A percentile compares a stretch with the other conserved stretches of the same genome.
These are phyloP conservation scores for Trissolcus brochymenae DNA, from an alignment of 2,888 invertebrate species.

Conservation along the genomic window DNA sequence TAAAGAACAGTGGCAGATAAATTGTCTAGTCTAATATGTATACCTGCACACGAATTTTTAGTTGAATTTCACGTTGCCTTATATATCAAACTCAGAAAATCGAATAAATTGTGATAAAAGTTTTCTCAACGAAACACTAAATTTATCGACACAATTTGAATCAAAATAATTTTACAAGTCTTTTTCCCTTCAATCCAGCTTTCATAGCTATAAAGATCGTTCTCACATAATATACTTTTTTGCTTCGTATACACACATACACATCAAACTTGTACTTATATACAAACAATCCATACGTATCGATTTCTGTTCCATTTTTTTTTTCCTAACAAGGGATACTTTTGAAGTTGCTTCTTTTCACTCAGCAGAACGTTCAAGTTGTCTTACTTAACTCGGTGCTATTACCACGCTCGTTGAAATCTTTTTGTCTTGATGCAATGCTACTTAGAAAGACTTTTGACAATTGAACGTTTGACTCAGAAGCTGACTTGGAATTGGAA, in stretches of 20 bases:
- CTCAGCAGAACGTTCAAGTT: slow-evolving; percentile 48
- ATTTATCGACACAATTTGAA: slow-evolving; percentile 30
- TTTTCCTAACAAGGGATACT: slow-evolving; percentile 38
- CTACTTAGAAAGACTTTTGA: slow-evolving; percentile 50
- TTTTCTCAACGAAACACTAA: slow-evolving; percentile 25
- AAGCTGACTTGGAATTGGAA: slow-evolving; percentile 5
- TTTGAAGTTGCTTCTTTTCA: slow-evolving; percentile 46
- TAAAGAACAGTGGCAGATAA: too few species aligned
- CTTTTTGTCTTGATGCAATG: slow-evolving; percentile 41
- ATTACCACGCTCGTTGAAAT: slow-evolving; percentile 39
- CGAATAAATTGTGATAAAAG: slow-evolving; percentile 32
- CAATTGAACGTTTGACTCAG: slow-evolving; percentile 36
- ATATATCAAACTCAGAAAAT: slow-evolving; percentile 22
- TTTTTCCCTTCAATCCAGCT: slow-evolving; percentile 21
- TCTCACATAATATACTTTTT: slow-evolving; percentile 21
- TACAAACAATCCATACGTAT: slow-evolving; percentile 39
- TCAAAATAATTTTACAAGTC: slow-evolving; percentile 33
- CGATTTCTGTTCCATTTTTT: slow-evolving; percentile 45
- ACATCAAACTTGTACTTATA: slow-evolving; percentile 21
- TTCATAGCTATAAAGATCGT: background rate
- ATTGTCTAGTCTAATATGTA: too few species aligned
- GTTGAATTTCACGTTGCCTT: background rate
- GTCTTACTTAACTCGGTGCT: slow-evolving; percentile 52
- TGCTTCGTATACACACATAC: slow-evolving; percentile 18
- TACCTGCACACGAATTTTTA: too few species aligned